Conservation (phyloP, 2,797 vertebrate genomes). For the Clamator glandarius region DNA sequence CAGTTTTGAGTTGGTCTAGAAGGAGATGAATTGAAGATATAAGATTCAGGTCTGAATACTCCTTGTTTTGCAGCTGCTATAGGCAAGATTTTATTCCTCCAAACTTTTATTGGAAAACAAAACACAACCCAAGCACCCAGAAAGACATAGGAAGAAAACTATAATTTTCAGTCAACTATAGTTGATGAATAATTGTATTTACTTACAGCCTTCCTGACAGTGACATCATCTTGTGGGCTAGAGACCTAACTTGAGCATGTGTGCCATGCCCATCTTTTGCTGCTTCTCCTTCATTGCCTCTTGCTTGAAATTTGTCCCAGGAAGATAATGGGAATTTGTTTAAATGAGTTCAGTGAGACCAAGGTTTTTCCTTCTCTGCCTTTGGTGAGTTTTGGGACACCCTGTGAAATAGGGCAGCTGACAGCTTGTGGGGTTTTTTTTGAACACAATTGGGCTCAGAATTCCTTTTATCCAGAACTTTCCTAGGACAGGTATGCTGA, state of each 20-base stretch:
- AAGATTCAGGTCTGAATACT: background rate
- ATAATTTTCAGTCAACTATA: too few relatives aligned
- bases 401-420: background rate
- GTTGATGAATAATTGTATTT: background rate
- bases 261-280: background rate
- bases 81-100: background rate
- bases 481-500: background rate
- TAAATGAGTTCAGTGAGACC: background rate
- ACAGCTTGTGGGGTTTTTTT: background rate
- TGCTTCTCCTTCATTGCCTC: background rate
- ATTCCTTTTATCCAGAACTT: background rate
- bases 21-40: background rate
- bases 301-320: background rate
- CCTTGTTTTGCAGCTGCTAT: background rate
- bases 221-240: background rate
- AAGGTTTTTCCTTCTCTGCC: background rate
- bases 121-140: background rate
- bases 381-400: background rate
- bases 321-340: background rate
- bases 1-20: background rate
- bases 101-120: background rate
- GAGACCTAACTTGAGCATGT: background rate
- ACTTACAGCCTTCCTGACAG: background rate
- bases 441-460: background rate
- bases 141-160: background rate